phyloP scores from a whole-genome alignment of 2,797 vertebrate species.

The Periophthalmus magnuspinnatus region DNA sequence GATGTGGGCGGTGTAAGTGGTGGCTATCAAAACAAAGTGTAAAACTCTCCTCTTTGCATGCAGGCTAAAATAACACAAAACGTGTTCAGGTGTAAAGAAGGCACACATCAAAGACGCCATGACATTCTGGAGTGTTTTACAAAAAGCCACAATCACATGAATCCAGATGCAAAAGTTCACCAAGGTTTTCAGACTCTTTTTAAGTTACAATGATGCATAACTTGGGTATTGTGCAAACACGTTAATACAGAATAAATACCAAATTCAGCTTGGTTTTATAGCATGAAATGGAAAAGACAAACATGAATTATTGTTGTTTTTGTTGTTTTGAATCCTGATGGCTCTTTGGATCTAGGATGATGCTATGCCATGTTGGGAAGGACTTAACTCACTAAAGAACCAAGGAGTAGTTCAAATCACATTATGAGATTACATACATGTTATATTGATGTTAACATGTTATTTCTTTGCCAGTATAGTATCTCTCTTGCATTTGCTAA shows the following conservation, averaged over 20 bases:
- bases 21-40: conserved; percentile 65
- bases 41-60: conserved; percentile 59
- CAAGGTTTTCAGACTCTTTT: background rate
- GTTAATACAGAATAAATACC: too few species aligned
- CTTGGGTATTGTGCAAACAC: background rate
- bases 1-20: conserved; percentile 67
- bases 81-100: conserved; percentile 61
- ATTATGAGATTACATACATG: background rate
- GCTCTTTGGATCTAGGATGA: too few species aligned
- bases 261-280: too few species aligned
- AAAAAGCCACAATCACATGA: conserved; percentile 43
- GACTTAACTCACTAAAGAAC: too few species aligned
- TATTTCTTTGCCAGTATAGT: too few species aligned
- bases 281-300: too few species aligned
- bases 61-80: conserved; percentile 57
- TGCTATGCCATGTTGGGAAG: too few species aligned
- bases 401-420: background rate
- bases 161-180: conserved; percentile 17
- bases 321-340: background rate
- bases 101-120: conserved; percentile 55
- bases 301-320: too few species aligned
- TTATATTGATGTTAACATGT: too few species aligned
- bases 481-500: too few species aligned
- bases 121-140: conserved; percentile 28
- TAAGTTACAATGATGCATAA: background rate